phyloP scores from a whole-genome alignment of 2,888 invertebrate species.

The Eupithecia tripunctaria region DNA sequence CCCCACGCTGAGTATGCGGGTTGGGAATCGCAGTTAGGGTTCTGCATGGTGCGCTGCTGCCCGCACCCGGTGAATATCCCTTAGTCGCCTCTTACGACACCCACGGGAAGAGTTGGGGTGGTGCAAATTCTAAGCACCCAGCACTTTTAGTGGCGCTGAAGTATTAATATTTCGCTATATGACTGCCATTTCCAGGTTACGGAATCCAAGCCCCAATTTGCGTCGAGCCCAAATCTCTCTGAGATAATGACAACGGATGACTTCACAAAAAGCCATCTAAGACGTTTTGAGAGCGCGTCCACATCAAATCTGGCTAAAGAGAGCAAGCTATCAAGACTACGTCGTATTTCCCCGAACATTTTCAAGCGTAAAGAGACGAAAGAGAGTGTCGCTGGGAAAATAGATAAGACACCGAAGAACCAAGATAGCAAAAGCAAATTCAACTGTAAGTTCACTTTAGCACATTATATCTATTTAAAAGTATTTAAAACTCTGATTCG shows the following conservation, averaged over 20 bases:
- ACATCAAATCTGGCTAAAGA: conserved; percentile 65
- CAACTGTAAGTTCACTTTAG: conserved; percentile 57
- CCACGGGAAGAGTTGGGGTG: no score
- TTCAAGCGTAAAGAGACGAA: conserved; percentile 65
- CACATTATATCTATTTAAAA: not conserved
- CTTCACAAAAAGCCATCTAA: conserved; percentile 56
- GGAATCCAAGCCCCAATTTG: conserved; percentile 70
- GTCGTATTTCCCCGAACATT: conserved; percentile 68
- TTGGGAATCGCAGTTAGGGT: no score
- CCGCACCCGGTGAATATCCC: no score
- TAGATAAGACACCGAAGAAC: conserved; percentile 51
- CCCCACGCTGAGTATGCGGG: no score
- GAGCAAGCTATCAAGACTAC: conserved; percentile 59
- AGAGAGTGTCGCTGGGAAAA: conserved; percentile 49
- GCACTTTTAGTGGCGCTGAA: not conserved
- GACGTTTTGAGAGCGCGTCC: conserved; percentile 67
- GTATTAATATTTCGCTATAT: not conserved
- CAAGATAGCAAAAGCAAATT: conserved; percentile 60
- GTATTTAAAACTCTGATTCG: no score
- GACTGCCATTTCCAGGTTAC: conserved; percentile 52
- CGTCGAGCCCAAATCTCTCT: conserved; percentile 75
- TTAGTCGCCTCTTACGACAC: no score
- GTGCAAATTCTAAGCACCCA: no score
- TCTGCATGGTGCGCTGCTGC: no score
- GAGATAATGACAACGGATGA: conserved; percentile 57